These are phyloP conservation scores for Hippocampus barbouri DNA, from an alignment of 2,113 vertebrate genomes.

Conservation along the genomic window DNA sequence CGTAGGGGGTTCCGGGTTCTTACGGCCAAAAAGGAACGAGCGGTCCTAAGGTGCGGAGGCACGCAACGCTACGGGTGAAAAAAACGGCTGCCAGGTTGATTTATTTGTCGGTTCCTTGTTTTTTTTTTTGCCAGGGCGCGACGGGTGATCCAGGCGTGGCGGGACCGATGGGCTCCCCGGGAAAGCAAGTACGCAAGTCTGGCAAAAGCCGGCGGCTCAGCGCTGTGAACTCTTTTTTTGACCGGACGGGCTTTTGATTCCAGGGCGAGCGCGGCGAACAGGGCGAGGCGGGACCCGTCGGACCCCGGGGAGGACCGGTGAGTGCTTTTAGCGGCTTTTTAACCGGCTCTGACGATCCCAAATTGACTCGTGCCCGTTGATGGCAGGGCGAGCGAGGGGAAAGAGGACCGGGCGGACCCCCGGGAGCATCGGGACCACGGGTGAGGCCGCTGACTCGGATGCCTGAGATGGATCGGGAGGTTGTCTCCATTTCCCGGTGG, in stretches of 20 bases:
- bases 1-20: slow-evolving; percentile 84
- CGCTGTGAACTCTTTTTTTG: neutral
- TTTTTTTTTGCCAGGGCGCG: slow-evolving; percentile 71
- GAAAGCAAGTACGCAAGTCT: slow-evolving; percentile 79
- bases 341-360: neutral
- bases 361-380: neutral
- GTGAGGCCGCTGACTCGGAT: slow-evolving; percentile 68
- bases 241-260: slow-evolving; percentile 25
- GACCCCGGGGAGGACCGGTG: slow-evolving; percentile 84
- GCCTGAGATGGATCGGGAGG: neutral
- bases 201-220: neutral
- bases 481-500: neutral
- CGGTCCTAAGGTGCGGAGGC: slow-evolving; percentile 77
- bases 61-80: no score
- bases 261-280: slow-evolving; percentile 88
- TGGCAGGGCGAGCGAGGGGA: slow-evolving; percentile 83
- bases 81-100: no score
- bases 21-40: slow-evolving; percentile 81
- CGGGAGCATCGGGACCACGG: slow-evolving; percentile 79
- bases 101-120: no score
- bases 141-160: slow-evolving; percentile 78
- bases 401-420: slow-evolving; percentile 76
- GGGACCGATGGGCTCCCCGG: slow-evolving; percentile 86
- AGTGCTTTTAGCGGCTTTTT: slow-evolving; percentile 44
- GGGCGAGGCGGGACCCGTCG: slow-evolving; percentile 83